Conservation (phyloP, 2,888 invertebrate genomes). For the Eupithecia abbreviata region DNA sequence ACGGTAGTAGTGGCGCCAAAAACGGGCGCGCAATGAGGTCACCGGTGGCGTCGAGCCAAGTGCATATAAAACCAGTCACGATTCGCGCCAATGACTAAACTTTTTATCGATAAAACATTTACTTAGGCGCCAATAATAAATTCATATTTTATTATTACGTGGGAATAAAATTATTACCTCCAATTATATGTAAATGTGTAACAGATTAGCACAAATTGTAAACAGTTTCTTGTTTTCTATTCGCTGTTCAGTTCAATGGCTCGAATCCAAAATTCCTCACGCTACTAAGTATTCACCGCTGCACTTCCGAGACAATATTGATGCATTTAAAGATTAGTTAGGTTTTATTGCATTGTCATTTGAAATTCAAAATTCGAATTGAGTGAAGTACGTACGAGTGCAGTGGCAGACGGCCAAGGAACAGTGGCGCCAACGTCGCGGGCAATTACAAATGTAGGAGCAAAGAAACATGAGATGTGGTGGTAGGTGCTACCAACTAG, state of each 20-base stretch:
- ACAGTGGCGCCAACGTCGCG: conserved; percentile 70
- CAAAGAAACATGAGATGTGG: conserved; percentile 67
- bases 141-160: conserved; percentile 39
- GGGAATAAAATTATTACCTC: conserved; percentile 41
- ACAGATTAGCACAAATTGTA: neutral
- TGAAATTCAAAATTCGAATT: conserved; percentile 66
- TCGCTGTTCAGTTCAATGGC: conserved; percentile 54
- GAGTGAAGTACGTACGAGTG: conserved; percentile 59
- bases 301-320: conserved; percentile 51
- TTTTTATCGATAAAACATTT: conserved; percentile 52
- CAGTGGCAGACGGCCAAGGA: conserved; percentile 76
- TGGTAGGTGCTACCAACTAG: conserved; percentile 29
- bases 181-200: conserved; percentile 19
- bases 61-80: conserved; percentile 68
- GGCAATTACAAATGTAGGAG: conserved; percentile 71
- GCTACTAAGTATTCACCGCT: conserved; percentile 53
- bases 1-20: conserved; percentile 73
- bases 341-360: conserved; percentile 60
- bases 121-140: conserved; percentile 48
- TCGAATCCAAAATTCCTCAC: conserved; percentile 55
- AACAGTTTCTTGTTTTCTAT: conserved; percentile 2
- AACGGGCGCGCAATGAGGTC: conserved; percentile 76
- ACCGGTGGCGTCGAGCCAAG: conserved; percentile 76
- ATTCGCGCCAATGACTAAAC: conserved; percentile 56
- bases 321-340: conserved; percentile 54